phyloP scores from a whole-genome alignment of 1,140 invertebrate species.

The roundworm (Caenorhabditis elegans) region DNA sequence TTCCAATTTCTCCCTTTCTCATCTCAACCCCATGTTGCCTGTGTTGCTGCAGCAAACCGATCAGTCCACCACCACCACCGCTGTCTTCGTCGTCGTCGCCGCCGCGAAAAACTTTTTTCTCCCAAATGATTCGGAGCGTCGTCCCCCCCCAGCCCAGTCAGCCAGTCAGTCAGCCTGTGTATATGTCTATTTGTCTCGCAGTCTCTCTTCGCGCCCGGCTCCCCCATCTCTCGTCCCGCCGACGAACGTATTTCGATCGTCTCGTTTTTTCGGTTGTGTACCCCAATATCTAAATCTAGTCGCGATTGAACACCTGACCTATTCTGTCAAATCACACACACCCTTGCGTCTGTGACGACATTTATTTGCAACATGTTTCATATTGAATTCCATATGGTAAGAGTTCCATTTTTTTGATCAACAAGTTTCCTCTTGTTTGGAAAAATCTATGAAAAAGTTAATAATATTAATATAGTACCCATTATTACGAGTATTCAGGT shows the following conservation, averaged over 20 bases:
- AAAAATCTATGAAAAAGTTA: too few relatives aligned
- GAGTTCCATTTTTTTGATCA: too few relatives aligned
- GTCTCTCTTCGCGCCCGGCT: background rate
- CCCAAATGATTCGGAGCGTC: background rate
- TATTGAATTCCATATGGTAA: too few relatives aligned
- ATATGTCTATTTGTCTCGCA: constrained; percentile 24
- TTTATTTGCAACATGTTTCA: background rate
- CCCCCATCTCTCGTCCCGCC: background rate
- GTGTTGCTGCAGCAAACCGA: constrained; percentile 18
- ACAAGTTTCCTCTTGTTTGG: too few relatives aligned
- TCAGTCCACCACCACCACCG: constrained; percentile 20
- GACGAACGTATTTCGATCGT: constrained; percentile 22
- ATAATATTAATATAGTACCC: too few relatives aligned
- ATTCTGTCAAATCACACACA: background rate
- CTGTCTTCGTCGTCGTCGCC: background rate
- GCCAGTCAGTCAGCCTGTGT: constrained; percentile 15
- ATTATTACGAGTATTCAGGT: too few relatives aligned
- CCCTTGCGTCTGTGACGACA: background rate
- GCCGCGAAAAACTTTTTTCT: background rate
- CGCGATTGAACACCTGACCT: constrained; percentile 18
- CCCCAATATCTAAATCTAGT: constrained; percentile 4
- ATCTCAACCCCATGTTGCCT: constrained; percentile 24
- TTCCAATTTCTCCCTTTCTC: background rate
- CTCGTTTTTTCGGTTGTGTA: background rate
- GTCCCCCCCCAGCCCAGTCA: background rate